Evolutionary conservation across 2,888 invertebrate species (phyloP).

Genomic region (Drosophila affinis): DNA sequence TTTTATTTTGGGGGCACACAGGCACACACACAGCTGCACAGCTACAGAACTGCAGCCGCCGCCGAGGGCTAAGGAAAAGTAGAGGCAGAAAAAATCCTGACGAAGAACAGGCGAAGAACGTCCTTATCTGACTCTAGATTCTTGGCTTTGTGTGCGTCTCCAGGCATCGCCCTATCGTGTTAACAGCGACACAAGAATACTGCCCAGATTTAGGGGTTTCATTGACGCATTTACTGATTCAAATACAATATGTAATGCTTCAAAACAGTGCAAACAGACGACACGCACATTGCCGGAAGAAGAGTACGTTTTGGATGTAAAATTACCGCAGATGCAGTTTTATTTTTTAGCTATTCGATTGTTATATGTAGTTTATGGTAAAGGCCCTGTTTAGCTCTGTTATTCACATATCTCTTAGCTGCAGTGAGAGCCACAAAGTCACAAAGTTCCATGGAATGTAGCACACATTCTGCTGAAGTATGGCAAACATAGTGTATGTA

Average conservation of each 20-base stretch:
- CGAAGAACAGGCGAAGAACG: conserved; percentile 8
- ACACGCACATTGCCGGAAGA: too few species aligned
- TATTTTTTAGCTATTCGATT: too few species aligned
- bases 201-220: background rate
- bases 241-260: background rate
- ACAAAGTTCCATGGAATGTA: too few species aligned
- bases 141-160: conserved; percentile 22
- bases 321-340: too few species aligned
- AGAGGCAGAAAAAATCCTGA: conserved; percentile 5
- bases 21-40: background rate
- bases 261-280: background rate
- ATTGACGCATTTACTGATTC: background rate
- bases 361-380: too few species aligned
- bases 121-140: conserved; percentile 24
- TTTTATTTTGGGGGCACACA: conserved; percentile 24
- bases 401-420: background rate
- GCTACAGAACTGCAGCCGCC: conserved; percentile 18
- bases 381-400: background rate
- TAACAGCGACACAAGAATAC: background rate
- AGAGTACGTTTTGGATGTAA: too few species aligned
- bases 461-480: too few species aligned
- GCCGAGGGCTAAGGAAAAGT: conserved; percentile 33
- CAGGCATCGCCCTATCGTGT: conserved; percentile 6
- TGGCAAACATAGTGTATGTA: too few species aligned
- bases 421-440: background rate